phyloP scores from a whole-genome alignment of 2,888 invertebrate species.

The Liopterus haemorrhoidalis region DNA sequence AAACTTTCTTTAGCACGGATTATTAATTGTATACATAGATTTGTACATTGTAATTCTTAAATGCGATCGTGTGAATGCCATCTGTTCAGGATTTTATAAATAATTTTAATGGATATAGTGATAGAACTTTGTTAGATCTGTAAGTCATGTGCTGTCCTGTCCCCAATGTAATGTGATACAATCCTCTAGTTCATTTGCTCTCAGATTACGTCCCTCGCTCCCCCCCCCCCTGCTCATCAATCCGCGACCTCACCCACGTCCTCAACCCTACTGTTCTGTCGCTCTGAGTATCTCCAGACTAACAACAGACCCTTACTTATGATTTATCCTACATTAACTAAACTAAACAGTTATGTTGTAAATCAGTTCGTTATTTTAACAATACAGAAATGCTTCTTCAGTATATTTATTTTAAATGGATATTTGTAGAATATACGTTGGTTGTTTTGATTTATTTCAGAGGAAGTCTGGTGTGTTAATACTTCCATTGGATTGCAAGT shows the following conservation, averaged over 20 bases:
- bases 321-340: no score
- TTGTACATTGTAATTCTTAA: slow-evolving; percentile 24
- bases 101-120: slow-evolving; percentile 23
- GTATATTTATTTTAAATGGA: no score
- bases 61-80: slow-evolving; percentile 23
- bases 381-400: no score
- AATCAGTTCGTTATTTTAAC: no score
- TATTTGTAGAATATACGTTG: no score
- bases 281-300: no score
- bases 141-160: slow-evolving; percentile 20
- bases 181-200: slow-evolving; percentile 8
- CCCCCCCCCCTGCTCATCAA: slow-evolving; percentile 3
- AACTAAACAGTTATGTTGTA: no score
- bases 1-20: slow-evolving; percentile 18
- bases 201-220: slow-evolving; percentile 2
- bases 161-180: slow-evolving; percentile 19
- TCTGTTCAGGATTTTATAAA: slow-evolving; percentile 23
- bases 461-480: no score
- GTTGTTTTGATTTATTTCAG: no score
- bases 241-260: neutral
- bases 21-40: slow-evolving; percentile 15
- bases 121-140: slow-evolving; percentile 22
- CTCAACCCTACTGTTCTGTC: neutral
- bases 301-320: no score
- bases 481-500: no score